phyloP scores from a whole-genome alignment of 2,888 invertebrate species.

The Diarsia mendica region DNA sequence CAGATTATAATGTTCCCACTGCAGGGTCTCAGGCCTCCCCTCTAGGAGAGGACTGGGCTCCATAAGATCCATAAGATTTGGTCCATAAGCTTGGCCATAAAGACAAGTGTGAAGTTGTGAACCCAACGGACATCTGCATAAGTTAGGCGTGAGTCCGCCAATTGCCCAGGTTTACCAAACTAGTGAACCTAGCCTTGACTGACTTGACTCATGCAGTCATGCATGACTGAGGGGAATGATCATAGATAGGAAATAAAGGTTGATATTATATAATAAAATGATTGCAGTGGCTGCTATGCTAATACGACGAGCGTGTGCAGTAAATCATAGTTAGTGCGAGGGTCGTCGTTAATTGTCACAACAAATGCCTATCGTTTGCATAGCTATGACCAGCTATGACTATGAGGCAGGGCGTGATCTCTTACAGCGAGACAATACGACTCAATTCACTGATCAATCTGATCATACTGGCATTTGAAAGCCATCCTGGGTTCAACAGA shows the following conservation, averaged over 20 bases:
- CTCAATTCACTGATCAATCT: not conserved
- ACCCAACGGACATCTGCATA: too few relatives aligned
- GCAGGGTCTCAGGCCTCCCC: too few relatives aligned
- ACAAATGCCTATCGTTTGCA: conserved; percentile 17
- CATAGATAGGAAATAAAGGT: not conserved
- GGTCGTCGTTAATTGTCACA: conserved; percentile 13
- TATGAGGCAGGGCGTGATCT: not conserved
- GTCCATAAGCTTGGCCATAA: too few relatives aligned
- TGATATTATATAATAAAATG: not conserved
- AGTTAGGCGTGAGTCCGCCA: not conserved
- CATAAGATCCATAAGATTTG: too few relatives aligned
- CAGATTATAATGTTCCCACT: too few relatives aligned
- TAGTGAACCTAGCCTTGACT: not conserved
- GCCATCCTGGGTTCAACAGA: not conserved
- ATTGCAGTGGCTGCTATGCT: not conserved
- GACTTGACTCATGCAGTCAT: not conserved
- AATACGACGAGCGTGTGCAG: not conserved
- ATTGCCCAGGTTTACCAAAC: not conserved
- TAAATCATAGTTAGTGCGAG: conserved; percentile 31
- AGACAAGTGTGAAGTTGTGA: too few relatives aligned
- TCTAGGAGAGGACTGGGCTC: too few relatives aligned
- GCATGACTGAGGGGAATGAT: not conserved
- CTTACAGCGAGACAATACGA: not conserved
- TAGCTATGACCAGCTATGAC: conserved; percentile 7
- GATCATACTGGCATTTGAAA: not conserved